Percentiles rank a stretch among this genome's conserved stretches.
Conservation (phyloP, 2,888 invertebrate species). For the Stramonita haemastoma region DNA sequence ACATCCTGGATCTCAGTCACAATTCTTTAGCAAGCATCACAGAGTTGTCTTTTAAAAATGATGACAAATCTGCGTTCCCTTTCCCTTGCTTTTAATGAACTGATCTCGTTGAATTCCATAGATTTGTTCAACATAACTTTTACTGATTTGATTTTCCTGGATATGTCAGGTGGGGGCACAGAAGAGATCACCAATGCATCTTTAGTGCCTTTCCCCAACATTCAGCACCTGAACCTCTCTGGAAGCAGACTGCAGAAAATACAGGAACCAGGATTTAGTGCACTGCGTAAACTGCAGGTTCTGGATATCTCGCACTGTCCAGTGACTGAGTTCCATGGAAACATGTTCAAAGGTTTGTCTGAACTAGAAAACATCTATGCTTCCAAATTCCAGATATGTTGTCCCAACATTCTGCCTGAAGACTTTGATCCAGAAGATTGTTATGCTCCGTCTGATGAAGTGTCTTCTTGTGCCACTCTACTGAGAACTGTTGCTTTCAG, state of each 20-base stretch:
- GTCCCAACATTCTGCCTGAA: not conserved
- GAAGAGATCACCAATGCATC: not conserved
- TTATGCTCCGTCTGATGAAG: not conserved
- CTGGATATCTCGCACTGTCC: not conserved
- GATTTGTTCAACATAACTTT: not conserved
- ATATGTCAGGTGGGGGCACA: not conserved
- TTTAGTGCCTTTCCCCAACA: not conserved
- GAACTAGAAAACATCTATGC: not conserved
- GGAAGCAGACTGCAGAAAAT: not conserved
- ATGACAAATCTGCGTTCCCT: not conserved
- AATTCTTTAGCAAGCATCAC: not conserved
- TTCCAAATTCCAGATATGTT: not conserved
- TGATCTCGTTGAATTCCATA: not conserved
- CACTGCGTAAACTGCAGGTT: not conserved
- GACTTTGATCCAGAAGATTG: not conserved
- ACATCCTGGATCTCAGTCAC: not conserved
- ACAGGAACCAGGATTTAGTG: not conserved
- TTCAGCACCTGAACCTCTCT: not conserved
- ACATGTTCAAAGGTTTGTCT: not conserved
- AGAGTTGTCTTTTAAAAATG: no score
- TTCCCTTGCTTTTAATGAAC: not conserved
- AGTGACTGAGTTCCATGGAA: not conserved
- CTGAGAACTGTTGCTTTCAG: not conserved
- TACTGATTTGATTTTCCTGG: not conserved
- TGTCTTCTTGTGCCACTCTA: not conserved